Conservation (phyloP, 1,140 invertebrate species). For the Thalassaphorura encarpata region DNA sequence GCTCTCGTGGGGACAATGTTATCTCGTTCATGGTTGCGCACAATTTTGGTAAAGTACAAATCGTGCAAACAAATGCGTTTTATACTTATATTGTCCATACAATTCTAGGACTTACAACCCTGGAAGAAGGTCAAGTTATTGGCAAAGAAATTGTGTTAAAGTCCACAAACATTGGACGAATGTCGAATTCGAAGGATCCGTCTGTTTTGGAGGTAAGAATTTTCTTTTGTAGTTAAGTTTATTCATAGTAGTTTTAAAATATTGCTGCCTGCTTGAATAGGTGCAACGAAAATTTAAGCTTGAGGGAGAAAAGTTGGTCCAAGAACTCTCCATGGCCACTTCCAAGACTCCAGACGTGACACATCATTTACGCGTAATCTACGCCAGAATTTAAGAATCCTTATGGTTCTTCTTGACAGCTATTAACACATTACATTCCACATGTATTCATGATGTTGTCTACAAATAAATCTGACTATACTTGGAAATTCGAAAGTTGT, state of each 20-base stretch:
- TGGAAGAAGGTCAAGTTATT: conserved; percentile 46
- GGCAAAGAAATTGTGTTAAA: conserved; percentile 39
- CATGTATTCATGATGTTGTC: too few species aligned
- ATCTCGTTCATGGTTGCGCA: conserved; percentile 50
- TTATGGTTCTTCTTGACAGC: too few species aligned
- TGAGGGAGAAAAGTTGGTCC: conserved; percentile 41
- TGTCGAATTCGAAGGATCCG: conserved; percentile 46
- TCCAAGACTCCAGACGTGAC: conserved; percentile 42
- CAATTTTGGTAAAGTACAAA: conserved; percentile 43
- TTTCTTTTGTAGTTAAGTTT: too few species aligned
- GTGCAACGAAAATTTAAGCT: conserved; percentile 42
- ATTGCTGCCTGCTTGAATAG: conserved; percentile 18
- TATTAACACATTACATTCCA: too few species aligned
- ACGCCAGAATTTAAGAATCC: too few species aligned
- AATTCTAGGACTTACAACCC: conserved; percentile 40
- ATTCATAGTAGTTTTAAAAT: conserved; percentile 8
- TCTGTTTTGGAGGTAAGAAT: conserved; percentile 44
- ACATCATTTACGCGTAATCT: conserved; percentile 43
- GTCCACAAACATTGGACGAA: conserved; percentile 42
- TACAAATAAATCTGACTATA: too few species aligned
- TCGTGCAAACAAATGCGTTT: background rate
- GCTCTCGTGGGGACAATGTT: conserved; percentile 46
- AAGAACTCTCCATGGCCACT: conserved; percentile 49
- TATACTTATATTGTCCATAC: background rate
- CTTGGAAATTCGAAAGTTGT: too few species aligned